Evolutionary conservation across 2,888 invertebrate species (phyloP).

Genomic region (Cephus nigrinus): DNA sequence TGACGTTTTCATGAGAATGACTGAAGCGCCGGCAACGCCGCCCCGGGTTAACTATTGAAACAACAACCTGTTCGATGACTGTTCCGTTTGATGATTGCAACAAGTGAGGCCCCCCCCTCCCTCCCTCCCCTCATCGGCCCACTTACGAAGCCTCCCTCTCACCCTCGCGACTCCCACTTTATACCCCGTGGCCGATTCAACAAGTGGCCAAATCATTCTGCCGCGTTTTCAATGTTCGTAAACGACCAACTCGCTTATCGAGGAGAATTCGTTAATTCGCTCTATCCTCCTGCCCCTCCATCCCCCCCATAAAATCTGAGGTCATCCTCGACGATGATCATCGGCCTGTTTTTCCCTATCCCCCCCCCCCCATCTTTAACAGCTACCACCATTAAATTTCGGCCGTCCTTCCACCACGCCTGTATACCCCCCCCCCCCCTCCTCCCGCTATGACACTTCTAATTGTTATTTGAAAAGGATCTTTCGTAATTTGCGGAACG

Average conservation of each 20-base stretch:
- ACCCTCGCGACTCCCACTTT: slow-evolving; percentile 17
- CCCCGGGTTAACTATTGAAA: slow-evolving; percentile 17
- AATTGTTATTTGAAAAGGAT: slow-evolving; percentile 24
- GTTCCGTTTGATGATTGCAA: slow-evolving; percentile 64
- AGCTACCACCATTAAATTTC: neutral
- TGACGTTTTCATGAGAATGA: neutral
- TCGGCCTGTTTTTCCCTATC: slow-evolving; percentile 18
- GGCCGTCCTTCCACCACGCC: neutral
- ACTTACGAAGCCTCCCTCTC: slow-evolving; percentile 8
- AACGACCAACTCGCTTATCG: too few species aligned
- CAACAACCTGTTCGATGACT: slow-evolving; percentile 64
- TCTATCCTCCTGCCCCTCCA: too few species aligned
- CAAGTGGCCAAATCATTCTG: slow-evolving; percentile 63
- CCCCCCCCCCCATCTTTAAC: too few species aligned
- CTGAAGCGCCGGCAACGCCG: neutral
- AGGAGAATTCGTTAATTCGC: too few species aligned
- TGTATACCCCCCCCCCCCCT: too few species aligned
- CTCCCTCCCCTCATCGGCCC: slow-evolving; percentile 19
- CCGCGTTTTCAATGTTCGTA: slow-evolving; percentile 15
- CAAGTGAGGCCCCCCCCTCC: slow-evolving; percentile 52
- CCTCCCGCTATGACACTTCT: slow-evolving; percentile 4
- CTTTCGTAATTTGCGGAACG: slow-evolving; percentile 19
- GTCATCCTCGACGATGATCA: slow-evolving; percentile 37
- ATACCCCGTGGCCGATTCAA: slow-evolving; percentile 49
- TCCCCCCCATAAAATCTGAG: slow-evolving; percentile 31